phyloP scores from a whole-genome alignment of 2,888 invertebrate genomes.

The Spialia ferax region DNA sequence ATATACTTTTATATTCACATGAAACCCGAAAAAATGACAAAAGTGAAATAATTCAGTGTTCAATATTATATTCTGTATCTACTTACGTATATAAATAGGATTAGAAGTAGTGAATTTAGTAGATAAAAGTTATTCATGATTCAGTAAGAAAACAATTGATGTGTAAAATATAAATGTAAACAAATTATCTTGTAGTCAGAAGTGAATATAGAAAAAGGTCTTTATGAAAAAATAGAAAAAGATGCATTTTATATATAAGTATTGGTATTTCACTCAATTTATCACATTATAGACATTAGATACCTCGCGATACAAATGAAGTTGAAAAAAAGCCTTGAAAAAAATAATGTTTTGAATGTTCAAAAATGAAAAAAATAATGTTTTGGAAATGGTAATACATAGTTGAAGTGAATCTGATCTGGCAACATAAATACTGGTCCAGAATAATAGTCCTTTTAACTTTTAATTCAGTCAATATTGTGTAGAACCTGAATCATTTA shows the following conservation, averaged over 20 bases:
- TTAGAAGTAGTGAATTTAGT: not conserved
- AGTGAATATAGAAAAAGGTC: not conserved
- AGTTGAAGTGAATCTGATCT: not conserved
- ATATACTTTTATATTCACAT: slow-evolving; percentile 7
- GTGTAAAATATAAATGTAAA: not conserved
- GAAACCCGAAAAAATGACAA: not conserved
- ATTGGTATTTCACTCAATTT: not conserved
- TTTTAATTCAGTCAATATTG: not conserved
- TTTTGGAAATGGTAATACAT: not conserved
- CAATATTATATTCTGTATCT: not conserved
- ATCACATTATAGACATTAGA: not conserved
- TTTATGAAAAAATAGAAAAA: not conserved
- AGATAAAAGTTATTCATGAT: not conserved
- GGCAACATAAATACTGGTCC: no score
- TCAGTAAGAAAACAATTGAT: not conserved
- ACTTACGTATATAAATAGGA: not conserved
- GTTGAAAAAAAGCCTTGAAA: no score
- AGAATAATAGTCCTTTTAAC: no score
- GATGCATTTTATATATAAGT: not conserved
- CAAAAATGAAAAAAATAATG: no score
- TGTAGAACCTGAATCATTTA: not conserved
- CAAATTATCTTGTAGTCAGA: not conserved
- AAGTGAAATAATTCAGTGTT: slow-evolving; percentile 4
- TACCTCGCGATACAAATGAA: not conserved
- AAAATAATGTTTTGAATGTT: no score